Conservation (phyloP, 2,888 invertebrate species). For the Rhingia campestris region DNA sequence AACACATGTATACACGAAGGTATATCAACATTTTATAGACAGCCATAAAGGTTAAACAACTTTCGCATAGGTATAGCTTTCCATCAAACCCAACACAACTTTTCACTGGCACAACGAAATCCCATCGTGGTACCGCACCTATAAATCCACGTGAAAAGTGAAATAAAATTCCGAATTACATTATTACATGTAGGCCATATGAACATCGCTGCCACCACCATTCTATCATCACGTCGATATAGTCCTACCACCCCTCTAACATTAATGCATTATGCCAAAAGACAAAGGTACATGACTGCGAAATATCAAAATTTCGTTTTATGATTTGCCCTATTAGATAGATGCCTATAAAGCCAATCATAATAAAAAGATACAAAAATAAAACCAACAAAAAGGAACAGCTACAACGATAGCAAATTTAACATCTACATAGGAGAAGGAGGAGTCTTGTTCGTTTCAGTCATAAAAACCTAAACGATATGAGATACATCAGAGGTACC, state of each 20-base stretch:
- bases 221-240: neutral
- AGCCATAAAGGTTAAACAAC: slow-evolving; percentile 67
- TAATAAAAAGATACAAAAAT: slow-evolving; percentile 64
- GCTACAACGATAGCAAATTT: slow-evolving; percentile 18
- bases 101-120: slow-evolving; percentile 6
- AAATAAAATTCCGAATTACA: slow-evolving; percentile 64
- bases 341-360: slow-evolving; percentile 72
- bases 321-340: slow-evolving; percentile 71
- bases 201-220: slow-evolving; percentile 9
- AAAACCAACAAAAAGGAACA: slow-evolving; percentile 11
- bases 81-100: slow-evolving; percentile 62
- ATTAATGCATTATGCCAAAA: slow-evolving; percentile 69
- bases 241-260: slow-evolving; percentile 47
- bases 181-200: slow-evolving; percentile 65
- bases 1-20: slow-evolving; percentile 10
- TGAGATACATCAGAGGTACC: neutral
- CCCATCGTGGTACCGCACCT: slow-evolving; percentile 16
- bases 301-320: slow-evolving; percentile 71
- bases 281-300: slow-evolving; percentile 45
- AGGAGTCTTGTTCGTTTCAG: neutral
- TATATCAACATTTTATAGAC: slow-evolving; percentile 57
- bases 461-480: slow-evolving; percentile 17
- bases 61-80: slow-evolving; percentile 53
- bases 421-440: neutral
- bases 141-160: slow-evolving; percentile 24